These are phyloP conservation scores for Nymphalis polychloros DNA, from an alignment of 2,888 invertebrate genomes.

Conservation along the genomic window DNA sequence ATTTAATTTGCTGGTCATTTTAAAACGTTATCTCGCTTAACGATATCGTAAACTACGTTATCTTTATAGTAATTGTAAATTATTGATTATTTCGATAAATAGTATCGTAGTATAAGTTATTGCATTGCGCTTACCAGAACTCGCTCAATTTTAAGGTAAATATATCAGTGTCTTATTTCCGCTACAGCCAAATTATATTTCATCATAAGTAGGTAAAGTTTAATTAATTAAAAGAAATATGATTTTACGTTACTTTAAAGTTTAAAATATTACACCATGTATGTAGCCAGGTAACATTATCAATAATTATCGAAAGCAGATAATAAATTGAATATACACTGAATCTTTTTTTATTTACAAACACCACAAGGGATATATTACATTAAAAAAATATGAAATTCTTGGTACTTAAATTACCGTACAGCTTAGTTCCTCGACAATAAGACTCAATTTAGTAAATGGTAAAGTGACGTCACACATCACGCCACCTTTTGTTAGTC, in stretches of 20 bases:
- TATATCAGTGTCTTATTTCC: no score
- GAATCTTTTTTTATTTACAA: conserved; percentile 19
- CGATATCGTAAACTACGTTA: conserved; percentile 28
- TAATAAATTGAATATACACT: not conserved
- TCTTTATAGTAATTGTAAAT: conserved; percentile 32
- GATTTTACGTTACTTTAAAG: no score
- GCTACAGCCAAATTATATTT: no score
- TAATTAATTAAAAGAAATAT: no score
- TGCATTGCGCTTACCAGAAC: not conserved
- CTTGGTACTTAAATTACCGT: conserved; percentile 25
- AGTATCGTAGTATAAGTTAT: not conserved
- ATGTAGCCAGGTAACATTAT: no score
- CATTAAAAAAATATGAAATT: conserved; percentile 22
- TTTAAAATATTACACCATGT: no score
- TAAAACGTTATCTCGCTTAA: conserved; percentile 24
- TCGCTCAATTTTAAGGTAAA: not conserved
- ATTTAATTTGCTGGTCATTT: conserved; percentile 16
- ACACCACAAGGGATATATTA: conserved; percentile 3
- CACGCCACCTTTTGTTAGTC: conserved; percentile 81
- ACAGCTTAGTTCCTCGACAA: conserved; percentile 50
- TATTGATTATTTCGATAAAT: conserved; percentile 18
- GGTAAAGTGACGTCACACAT: conserved; percentile 79
- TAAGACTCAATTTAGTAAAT: conserved; percentile 66
- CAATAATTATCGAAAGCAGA: not conserved
- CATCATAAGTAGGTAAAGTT: no score